Evolutionary conservation across 2,888 invertebrate species (phyloP).

Genomic region (Dyspetes luteomarginatus): DNA sequence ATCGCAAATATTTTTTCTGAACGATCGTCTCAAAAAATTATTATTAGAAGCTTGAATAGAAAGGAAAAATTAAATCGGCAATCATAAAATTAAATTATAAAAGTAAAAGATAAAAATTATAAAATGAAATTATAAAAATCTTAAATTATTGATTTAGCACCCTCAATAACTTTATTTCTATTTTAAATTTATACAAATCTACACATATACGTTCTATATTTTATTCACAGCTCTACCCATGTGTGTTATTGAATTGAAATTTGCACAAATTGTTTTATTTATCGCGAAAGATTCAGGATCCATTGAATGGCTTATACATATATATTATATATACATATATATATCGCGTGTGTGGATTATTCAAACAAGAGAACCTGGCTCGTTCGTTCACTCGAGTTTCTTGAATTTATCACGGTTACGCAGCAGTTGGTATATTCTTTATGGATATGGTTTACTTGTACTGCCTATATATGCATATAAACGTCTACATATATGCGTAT

Average conservation of each 20-base stretch:
- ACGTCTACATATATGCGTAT: neutral
- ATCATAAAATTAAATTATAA: no score
- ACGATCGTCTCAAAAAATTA: no score
- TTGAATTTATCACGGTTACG: constrained; percentile 46
- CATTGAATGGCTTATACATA: neutral
- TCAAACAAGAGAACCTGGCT: neutral
- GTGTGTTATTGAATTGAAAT: constrained; percentile 5
- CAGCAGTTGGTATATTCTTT: constrained; percentile 46
- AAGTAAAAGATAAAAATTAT: no score
- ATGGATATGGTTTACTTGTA: constrained; percentile 32
- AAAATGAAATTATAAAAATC: no score
- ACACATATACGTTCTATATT: neutral
- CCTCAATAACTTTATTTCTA: no score
- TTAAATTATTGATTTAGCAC: no score
- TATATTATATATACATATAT: neutral
- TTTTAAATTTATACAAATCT: no score
- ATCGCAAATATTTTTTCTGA: no score
- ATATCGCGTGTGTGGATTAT: constrained; percentile 1
- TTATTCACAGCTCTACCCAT: neutral
- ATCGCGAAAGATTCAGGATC: constrained; percentile 5
- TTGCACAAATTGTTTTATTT: constrained; percentile 35
- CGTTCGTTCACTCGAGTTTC: constrained; percentile 37
- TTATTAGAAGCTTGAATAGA: no score
- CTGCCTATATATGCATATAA: neutral
- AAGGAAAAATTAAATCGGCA: no score